Conservation (phyloP, 2,113 vertebrate genomes). For the Panthera tigris region DNA sequence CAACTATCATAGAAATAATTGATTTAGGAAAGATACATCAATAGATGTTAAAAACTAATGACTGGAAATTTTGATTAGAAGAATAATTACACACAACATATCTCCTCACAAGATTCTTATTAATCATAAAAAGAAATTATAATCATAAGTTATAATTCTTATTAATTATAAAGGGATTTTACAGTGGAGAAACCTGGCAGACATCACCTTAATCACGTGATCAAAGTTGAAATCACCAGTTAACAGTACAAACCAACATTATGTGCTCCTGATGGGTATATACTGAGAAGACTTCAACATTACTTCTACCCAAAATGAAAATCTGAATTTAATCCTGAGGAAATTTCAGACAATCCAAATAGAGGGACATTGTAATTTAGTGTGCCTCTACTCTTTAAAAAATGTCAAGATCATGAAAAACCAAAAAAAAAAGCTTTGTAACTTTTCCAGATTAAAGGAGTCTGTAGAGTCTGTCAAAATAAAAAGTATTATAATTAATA, state of each 20-base stretch:
- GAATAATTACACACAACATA: not conserved
- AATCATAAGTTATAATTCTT: too few relatives aligned
- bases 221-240: not conserved
- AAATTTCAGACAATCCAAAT: not conserved
- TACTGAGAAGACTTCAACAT: not conserved
- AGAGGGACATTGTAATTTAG: not conserved
- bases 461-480: not conserved
- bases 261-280: not conserved
- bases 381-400: not conserved
- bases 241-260: not conserved
- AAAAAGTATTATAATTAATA: not conserved
- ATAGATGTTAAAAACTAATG: not conserved
- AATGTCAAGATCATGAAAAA: not conserved
- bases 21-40: not conserved
- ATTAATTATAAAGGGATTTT: too few relatives aligned
- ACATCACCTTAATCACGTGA: not conserved
- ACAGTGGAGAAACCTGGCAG: too few relatives aligned
- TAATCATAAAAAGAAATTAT: too few relatives aligned
- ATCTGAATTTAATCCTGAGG: not conserved
- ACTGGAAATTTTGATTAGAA: not conserved
- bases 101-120: not conserved
- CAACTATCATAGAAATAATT: not conserved
- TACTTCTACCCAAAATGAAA: not conserved
- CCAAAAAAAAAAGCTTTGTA: not conserved
- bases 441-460: not conserved